Base-by-base conservation (phyloP, 2,888 invertebrate species). In the Nephrotoma flavescens region DNA sequence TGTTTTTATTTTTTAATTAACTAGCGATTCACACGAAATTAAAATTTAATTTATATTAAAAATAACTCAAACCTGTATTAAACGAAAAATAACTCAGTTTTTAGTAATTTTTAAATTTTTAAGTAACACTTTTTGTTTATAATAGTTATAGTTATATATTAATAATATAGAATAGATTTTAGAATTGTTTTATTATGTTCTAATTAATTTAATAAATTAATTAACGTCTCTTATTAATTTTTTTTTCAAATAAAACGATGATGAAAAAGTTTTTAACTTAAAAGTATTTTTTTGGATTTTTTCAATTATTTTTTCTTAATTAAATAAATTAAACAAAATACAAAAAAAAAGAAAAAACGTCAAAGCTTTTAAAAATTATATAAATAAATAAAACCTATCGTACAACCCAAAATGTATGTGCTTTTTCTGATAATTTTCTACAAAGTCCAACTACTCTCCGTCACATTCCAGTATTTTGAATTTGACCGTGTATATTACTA, bases 391-490 rank as follows among this genome's bases (percentile, higher is more conserved):
- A 47, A 12, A 84, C 89, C 90, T 96, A 95, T 94, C 96, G 95
- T 93, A 96, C 94, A 92, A 95, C 95, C 96, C 96, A 96, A 96
- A 96, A 96, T 92, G 95, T 95, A 93, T 96, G 96, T 93, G 96
- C 95, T 93, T 96, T 96, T 93, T 96, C 96, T 93, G 96, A 95
- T 93, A 97, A 94, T 94, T 96, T 96, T 94, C 95, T 96, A 93
- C 95, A 97, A 93, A 96, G 95, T 94, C 96, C 96, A 92, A 96
- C 94, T 93, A 96, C 95, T 95, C 96, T 96, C 96, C 96, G 96
- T 97, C 96, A 97, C 96, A 97, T 97, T 92, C 96, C 96, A 93
- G 94, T 89, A 91, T 94, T 91, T 92, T 93, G 90, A 90, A 92
- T 89, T 92, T 93, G 90, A 92, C 93, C 89, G 92, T 92, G 90